Base-by-base conservation (phyloP, 1,140 invertebrate genomes). In the Diorhabda sublineata region DNA sequence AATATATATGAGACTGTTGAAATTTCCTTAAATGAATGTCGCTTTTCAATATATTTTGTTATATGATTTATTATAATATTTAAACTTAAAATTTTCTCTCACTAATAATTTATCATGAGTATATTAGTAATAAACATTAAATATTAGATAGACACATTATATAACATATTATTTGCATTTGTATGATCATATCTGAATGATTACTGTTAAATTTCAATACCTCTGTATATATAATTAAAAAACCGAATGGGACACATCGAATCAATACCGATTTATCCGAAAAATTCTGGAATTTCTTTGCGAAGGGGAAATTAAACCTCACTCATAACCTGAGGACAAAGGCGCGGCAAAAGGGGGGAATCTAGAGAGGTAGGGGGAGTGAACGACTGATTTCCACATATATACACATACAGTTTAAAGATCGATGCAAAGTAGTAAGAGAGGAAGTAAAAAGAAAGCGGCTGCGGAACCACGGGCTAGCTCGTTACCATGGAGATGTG, bases 401-500 rank as follows among this genome's bases (percentile, higher is more conserved):
- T 68, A 61, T 44, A 74, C 71, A 75, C 76, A 75, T 74, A 78
- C 75, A 77, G 80, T 81, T 81, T 81, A 81, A 81, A 80, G 80
- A 81, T 81, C 80, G 79, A 81, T 81, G 80, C 79, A 81, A 81
- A 81, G 78, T 78, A 81, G 75, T 67, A 60, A 67, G 73, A 74
- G 73, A 72, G 61, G 68, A 69, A 69, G 68, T 68, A 68, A 68
- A 67, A 69, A 61, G 58, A 58, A 65, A 57, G 69, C 62, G 59
- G 71, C 71, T 67, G 68, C 71, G 68, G 71, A 73, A 76, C 76
- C 75, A 76, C 77, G 75, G 80, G 79, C 77, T 73, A 81, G 79
- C 80, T 81, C 80, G 80, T 81, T 81, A 80, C 80, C 80, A 81
- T 81, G 80, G 80, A 78, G 80, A 81, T 81, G 79, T 80, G 80